Base-by-base conservation (phyloP, 2,797 vertebrate species). In the Onychomys arenicola region DNA sequence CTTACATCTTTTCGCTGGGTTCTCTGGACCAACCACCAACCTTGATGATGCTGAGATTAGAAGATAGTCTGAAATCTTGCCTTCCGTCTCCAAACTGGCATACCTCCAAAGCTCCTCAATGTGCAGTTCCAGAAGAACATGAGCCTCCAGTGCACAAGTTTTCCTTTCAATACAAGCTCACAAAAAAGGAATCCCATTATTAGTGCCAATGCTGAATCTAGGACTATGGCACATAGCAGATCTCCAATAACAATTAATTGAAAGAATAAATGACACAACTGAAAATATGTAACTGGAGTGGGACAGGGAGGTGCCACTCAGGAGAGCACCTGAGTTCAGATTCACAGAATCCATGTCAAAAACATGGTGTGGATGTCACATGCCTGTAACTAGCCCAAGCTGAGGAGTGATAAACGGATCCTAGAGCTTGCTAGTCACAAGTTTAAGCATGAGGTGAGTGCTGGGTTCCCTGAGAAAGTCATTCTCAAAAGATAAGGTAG, bases 161-260 rank as follows among this genome's bases (percentile, higher is more conserved):
- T 89, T 17, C 78, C 21, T 43, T 92, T 91, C 32, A 52, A 65
- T 89, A 65, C 12, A 95, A 94, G 85, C 37, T 69, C 67, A 90
- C 19, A 11, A 52, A 40, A 89, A 57, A 43, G 0, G n/a, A 69
- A 80, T 52, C 90, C 1, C 21, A 67, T 32, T 49, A 23, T 63
- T 12, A 14, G 34, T 65, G 14, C 37, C 14, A 43, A 1, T 63
- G 43, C 5, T 49, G 17, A 76, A 37, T n/a, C 21, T 49, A 76
- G 49, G 37, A 21, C n/a, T 90, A 75, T 75, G 61, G 6, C 29
- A n/a, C 52, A 29, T 2, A 34, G 61, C 73, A 37, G 27, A 34
- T 52, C 2, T 27, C 73, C n/a, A 76, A 71, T 7, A 89, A 43
- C 29, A 83, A 10, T 61, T 88, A 77, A 23, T 49, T 88, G 76